Evolutionary conservation across 2,797 vertebrate genomes (phyloP), one percentile per base, ranked within the genome.

Genomic region (Mico argentatus): DNA sequence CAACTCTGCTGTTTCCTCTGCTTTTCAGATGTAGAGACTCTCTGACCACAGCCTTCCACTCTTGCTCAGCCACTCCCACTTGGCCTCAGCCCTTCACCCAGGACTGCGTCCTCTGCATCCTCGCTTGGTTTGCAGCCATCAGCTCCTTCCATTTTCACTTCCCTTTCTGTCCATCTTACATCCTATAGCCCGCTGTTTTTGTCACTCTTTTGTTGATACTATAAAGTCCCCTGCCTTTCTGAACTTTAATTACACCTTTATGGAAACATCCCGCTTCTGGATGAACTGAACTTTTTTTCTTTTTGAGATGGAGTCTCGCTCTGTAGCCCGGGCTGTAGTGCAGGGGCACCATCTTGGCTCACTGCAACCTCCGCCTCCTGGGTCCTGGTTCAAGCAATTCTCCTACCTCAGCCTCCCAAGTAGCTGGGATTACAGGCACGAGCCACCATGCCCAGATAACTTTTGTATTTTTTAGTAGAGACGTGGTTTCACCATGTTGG

Each of bases 101-200:
- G 59, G 59, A 15, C 52, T 2, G 26, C 36, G 61, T 14, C 77
- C 33, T 14, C 13, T 33, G 39, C 27, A 52, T 72, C 77, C 44
- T 36, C 33, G 0, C 9, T 77, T 22, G 72, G 22, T 36, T 83
- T 87, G 48, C 48, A 87, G 57, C 19, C 50, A n/a, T 77, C 72
- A 46, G 48, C 50, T 89, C 41, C 77, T 91, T 87, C 61, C 52
- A 64, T 41, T 94, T 95, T 95, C 72, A 91, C 94, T 94, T 95
- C 91, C 41, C 33, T 36, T 96, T 82, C 81, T 87, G 55, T 79
- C 59, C 33, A 46, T 57, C 67, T 93, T 33, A 46, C 64, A 75
- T 26, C 64, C 13, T 27, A 55, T 48, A 33, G 24, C 9, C 20
- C 41, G 75, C n/a, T 86, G 39, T 67, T 75, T 90, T 75, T 39